A percentile compares a stretch with the other conserved stretches of the same genome.
Evolutionary conservation across 2,888 invertebrate genomes (phyloP).

Genomic region (Drosophila anceps): DNA sequence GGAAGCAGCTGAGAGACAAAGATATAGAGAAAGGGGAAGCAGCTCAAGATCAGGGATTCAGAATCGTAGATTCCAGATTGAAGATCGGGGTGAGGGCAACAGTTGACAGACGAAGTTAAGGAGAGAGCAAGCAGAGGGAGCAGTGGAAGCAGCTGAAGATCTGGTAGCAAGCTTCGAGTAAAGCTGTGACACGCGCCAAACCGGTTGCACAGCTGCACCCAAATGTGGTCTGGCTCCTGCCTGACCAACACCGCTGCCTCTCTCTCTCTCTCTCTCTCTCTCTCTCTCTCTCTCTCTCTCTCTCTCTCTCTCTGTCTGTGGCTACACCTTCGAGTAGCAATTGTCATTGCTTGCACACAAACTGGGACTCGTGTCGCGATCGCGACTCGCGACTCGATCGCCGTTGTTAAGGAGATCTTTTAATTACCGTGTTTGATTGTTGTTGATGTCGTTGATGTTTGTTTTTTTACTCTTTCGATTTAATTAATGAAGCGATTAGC

Average conservation of each 20-base stretch:
- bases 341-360: slow-evolving; percentile 57
- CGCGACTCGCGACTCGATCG: slow-evolving; percentile 17
- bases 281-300: not conserved
- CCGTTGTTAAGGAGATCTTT: slow-evolving; percentile 38
- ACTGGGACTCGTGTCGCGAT: slow-evolving; percentile 7
- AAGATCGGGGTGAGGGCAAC: not conserved
- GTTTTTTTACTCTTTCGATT: slow-evolving; percentile 21
- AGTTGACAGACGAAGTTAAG: not conserved
- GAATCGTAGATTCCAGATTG: not conserved
- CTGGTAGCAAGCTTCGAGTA: slow-evolving; percentile 9
- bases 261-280: not conserved
- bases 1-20: not conserved
- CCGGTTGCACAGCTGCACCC: slow-evolving; percentile 78
- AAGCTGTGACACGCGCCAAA: slow-evolving; percentile 67
- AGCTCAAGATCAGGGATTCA: not conserved
- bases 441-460: slow-evolving; percentile 26
- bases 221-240: slow-evolving; percentile 49
- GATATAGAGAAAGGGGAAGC: not conserved
- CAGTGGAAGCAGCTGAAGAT: not conserved
- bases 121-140: not conserved
- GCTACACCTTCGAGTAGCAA: slow-evolving; percentile 40
- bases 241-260: not conserved
- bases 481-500: slow-evolving; percentile 52
- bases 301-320: no score
- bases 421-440: slow-evolving; percentile 38